phyloP scores from a whole-genome alignment of 2,797 vertebrate genomes.

The Smutsia gigantea region DNA sequence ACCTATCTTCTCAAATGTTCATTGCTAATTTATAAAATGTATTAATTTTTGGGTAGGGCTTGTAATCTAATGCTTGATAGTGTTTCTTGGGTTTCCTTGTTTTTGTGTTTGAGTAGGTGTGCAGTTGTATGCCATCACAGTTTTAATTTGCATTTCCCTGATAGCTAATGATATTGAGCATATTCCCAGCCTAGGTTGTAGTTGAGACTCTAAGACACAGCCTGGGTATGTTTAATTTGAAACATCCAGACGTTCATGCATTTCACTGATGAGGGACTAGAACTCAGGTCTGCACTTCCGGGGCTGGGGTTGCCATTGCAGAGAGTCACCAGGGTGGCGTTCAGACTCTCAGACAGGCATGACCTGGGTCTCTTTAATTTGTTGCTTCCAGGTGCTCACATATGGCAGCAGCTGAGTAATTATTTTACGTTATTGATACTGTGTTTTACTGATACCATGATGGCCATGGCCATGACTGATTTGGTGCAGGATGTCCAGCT shows the following conservation, averaged over 20 bases:
- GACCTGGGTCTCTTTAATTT: background rate
- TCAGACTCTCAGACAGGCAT: background rate
- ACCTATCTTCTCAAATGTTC: background rate
- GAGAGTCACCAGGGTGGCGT: background rate
- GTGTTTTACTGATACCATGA: too few relatives aligned
- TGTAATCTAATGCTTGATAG: background rate
- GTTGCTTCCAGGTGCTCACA: too few relatives aligned
- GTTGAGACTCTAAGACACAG: background rate
- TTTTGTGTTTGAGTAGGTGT: accelerated
- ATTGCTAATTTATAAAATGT: too few relatives aligned
- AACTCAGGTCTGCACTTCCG: background rate
- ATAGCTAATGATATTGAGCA: background rate
- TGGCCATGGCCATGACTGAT: accelerated
- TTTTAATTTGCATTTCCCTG: background rate
- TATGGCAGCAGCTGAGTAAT: background rate
- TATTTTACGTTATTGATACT: too few relatives aligned
- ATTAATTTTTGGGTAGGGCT: background rate
- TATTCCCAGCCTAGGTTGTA: background rate
- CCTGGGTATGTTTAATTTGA: background rate
- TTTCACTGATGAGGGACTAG: background rate
- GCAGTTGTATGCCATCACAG: background rate
- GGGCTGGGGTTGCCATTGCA: background rate
- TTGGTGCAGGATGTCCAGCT: background rate
- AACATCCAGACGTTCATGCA: background rate
- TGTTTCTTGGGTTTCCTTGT: background rate